phyloP scores from a whole-genome alignment of 1,140 invertebrate species.

The Eufriesea mexicana region DNA sequence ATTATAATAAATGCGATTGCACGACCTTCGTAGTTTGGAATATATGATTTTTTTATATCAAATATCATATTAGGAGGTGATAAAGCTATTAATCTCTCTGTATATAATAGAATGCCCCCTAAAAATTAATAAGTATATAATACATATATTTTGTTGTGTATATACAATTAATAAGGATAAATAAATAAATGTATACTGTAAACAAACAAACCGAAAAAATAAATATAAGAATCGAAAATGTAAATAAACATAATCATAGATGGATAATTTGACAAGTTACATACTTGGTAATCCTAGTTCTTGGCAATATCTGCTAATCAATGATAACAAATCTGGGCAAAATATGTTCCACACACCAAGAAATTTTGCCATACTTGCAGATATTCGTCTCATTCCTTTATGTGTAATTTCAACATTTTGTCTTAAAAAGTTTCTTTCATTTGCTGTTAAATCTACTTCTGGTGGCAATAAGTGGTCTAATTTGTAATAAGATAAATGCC shows the following conservation, averaged over 20 bases:
- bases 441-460: conserved; percentile 74
- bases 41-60: conserved; percentile 41
- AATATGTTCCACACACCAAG: conserved; percentile 75
- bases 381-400: conserved; percentile 70
- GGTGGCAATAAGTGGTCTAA: conserved; percentile 84
- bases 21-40: conserved; percentile 85
- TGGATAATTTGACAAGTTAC: neutral
- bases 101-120: conserved; percentile 75
- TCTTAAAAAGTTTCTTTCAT: conserved; percentile 67
- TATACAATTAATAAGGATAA: neutral
- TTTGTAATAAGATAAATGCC: conserved; percentile 83
- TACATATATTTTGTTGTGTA: neutral
- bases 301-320: conserved; percentile 82
- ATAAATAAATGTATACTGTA: neutral
- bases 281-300: conserved; percentile 84
- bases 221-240: neutral
- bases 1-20: conserved; percentile 86
- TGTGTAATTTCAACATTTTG: conserved; percentile 76
- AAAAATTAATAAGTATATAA: conserved; percentile 48
- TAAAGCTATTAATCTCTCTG: conserved; percentile 77
- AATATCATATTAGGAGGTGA: conserved; percentile 77
- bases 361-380: conserved; percentile 76
- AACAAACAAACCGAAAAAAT: neutral
- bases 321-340: conserved; percentile 80
- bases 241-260: neutral